Percentiles rank a stretch among this genome's conserved stretches.
Evolutionary conservation across 2,888 invertebrate species (phyloP).

Genomic region (Chironomus riparius): DNA sequence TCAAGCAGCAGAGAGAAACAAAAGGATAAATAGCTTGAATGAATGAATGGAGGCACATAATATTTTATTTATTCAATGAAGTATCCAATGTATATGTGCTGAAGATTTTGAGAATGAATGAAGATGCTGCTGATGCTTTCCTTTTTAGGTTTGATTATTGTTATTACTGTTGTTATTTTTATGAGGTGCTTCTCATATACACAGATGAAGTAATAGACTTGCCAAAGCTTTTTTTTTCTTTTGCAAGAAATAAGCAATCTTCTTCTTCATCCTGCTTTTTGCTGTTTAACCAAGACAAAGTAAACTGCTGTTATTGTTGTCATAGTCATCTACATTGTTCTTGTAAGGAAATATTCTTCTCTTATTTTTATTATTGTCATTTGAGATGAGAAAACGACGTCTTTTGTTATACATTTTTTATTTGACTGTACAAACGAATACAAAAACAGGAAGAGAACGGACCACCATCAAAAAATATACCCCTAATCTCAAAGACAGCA

Average conservation of each 20-base stretch:
- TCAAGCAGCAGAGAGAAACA: not conserved
- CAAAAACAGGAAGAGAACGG: not conserved
- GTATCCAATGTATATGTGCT: not conserved
- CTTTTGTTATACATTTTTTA: not conserved
- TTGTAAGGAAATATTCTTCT: not conserved
- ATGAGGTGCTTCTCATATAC: not conserved
- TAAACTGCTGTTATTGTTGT: not conserved
- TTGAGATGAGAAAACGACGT: not conserved
- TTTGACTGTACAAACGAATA: not conserved
- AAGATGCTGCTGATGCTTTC: not conserved
- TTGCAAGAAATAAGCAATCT: not conserved
- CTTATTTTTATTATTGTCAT: not conserved
- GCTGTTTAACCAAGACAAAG: not conserved
- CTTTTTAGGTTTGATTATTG: slow-evolving; percentile 18
- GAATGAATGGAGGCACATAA: slow-evolving; percentile 21
- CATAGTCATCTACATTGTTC: not conserved
- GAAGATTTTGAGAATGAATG: not conserved
- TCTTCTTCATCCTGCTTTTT: too few relatives aligned
- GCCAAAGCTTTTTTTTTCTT: not conserved
- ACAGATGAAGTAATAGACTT: not conserved
- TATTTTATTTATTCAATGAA: slow-evolving; percentile 24
- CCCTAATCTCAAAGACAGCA: not conserved
- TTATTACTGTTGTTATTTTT: slow-evolving; percentile 14
- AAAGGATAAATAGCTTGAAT: not conserved
- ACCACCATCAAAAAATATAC: not conserved